A percentile compares a stretch with the other conserved stretches of the same genome.
These are phyloP conservation scores for Threskiornis aethiopicus DNA, from an alignment of 2,797 vertebrate species.

Conservation along the genomic window DNA sequence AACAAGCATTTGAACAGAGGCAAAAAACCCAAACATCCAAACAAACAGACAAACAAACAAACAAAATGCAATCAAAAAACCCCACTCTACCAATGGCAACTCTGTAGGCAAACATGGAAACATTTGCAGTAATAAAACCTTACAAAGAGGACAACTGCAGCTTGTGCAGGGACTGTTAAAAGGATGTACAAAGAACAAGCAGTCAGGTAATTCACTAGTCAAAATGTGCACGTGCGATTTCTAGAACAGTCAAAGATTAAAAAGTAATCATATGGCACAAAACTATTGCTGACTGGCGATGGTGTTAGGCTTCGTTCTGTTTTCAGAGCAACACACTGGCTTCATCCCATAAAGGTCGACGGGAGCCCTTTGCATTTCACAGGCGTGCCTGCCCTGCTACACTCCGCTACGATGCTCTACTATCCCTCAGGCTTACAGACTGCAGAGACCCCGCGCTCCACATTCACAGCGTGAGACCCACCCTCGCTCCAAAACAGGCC, in stretches of 20 bases:
- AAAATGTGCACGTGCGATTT: not conserved
- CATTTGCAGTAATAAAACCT: not conserved
- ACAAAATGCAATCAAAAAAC: not conserved
- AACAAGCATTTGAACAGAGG: constrained; percentile 52
- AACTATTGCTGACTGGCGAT: not conserved
- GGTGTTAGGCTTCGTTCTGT: not conserved
- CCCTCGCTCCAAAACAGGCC: not conserved
- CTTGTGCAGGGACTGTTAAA: not conserved
- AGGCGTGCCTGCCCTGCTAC: not conserved
- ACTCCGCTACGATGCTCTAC: fast-evolving
- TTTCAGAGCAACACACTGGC: not conserved
- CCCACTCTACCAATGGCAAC: not conserved
- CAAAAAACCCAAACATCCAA: constrained; percentile 34
- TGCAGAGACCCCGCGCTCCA: not conserved
- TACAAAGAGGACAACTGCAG: not conserved
- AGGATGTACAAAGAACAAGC: not conserved
- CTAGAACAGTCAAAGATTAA: not conserved
- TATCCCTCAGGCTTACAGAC: not conserved
- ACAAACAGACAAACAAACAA: constrained; percentile 5
- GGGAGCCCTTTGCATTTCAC: not conserved
- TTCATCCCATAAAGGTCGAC: fast-evolving
- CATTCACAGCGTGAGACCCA: not conserved
- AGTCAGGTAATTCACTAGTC: not conserved
- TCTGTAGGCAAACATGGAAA: not conserved
- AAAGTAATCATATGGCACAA: not conserved